A percentile compares a stretch with the other conserved stretches of the same genome.
These are phyloP conservation scores for Anguilla rostrata DNA, from an alignment of 2,113 vertebrate species.

Conservation along the genomic window DNA sequence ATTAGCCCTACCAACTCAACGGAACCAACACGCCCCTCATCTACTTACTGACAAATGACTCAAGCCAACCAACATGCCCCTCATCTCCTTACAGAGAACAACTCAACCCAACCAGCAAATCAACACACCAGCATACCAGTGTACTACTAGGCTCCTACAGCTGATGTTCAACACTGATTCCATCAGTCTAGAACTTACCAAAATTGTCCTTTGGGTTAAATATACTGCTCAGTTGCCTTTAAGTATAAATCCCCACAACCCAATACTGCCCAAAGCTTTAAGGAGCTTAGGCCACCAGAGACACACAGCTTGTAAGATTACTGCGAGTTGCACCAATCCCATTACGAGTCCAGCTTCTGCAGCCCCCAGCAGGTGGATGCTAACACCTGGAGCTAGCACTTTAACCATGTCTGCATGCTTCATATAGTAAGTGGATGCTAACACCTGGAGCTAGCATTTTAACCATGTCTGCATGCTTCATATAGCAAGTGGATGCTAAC, in stretches of 20 bases:
- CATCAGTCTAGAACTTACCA: neutral
- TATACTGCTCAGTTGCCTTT: constrained; percentile 48
- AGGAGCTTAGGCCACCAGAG: neutral
- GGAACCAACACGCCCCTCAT: too few relatives aligned
- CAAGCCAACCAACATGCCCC: too few relatives aligned
- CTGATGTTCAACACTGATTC: neutral
- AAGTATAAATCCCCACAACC: constrained; percentile 48
- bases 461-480: neutral
- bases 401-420: neutral
- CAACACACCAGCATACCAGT: too few relatives aligned
- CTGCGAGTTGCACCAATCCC: neutral
- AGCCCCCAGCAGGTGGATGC: neutral
- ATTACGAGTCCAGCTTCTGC: neutral
- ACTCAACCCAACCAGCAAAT: too few relatives aligned
- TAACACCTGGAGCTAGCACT: neutral
- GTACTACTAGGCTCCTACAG: neutral
- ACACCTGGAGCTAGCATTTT: neutral
- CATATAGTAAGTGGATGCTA: neutral
- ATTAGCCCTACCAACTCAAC: too few relatives aligned
- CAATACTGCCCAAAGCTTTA: constrained; percentile 36
- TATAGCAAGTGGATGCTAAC: neutral
- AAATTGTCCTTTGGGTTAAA: constrained; percentile 36
- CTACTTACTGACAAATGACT: too few relatives aligned
- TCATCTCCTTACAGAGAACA: too few relatives aligned
- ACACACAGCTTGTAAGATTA: constrained; percentile 5